Evolutionary conservation across 2,797 vertebrate species (phyloP), one percentile per base, ranked within the genome.

Genomic region (Podarcis siculus): DNA sequence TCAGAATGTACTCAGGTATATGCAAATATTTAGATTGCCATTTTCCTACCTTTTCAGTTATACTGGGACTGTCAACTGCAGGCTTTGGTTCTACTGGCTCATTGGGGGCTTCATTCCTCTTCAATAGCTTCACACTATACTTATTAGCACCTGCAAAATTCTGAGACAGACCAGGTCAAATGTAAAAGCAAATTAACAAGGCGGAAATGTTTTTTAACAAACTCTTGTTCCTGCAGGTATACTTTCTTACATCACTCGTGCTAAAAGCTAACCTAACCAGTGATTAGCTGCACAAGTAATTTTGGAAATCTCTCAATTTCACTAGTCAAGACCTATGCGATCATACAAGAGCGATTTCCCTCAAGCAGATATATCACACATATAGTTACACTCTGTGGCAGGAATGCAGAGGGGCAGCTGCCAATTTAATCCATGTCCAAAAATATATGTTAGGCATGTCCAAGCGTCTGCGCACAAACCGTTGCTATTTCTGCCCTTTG

Each of bases 31-130:
- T 21, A 94, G 72, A 37, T 55, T 71, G 39, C 13, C 32, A 58
- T 71, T 55, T 39, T 91, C 84, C 91, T 96, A 97, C 96, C 96
- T 96, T 97, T 91, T 84, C 92, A 86, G 87, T 10, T 89, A 92
- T n/a, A 90, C 82, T 91, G 73, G 90, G 85, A 88, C 92, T 87
- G 93, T 92, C 93, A 92, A 82, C 81, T 83, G 89, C 85, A 95
- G 93, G 32, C 81, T 95, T 96, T 81, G 94, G 95, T 77, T 87
- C 81, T 90, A 93, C 92, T 94, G 93, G 87, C n/a, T 89, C 85
- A 92, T 91, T 96, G 78, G 94, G 80, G n/a, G 97, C 97, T 94
- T 98, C 98, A 90, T 97, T 98, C 96, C 98, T 98, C 96, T 98
- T 99, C 95, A 99, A 58, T 79, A 99, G 97, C 86, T 98, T 98